Evolutionary conservation across 92 coral and sea anemone genomes (phyloP).

Genomic region (Hydrozoanthus gracilis): DNA sequence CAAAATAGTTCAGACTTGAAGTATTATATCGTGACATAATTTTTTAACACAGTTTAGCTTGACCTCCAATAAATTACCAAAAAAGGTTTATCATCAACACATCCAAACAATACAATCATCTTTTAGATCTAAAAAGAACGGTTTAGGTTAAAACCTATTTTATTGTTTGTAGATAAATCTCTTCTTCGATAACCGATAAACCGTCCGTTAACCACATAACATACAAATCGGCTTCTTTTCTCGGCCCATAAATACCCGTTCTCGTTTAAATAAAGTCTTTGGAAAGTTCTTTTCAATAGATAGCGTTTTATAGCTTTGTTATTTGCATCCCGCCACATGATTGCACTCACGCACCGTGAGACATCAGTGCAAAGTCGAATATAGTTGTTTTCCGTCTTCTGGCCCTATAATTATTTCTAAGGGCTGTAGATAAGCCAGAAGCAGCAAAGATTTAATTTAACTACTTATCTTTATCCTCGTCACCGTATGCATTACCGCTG

Average conservation of each 20-base stretch:
- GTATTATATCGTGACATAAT: neutral
- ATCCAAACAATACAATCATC: neutral
- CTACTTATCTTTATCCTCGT: too few species aligned
- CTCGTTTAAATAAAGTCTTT: neutral
- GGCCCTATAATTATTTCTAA: too few species aligned
- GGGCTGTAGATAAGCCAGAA: too few species aligned
- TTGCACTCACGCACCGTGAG: neutral
- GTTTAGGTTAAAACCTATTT: neutral
- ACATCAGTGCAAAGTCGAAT: neutral
- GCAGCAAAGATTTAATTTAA: too few species aligned
- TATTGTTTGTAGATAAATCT: neutral
- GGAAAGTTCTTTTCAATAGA: neutral
- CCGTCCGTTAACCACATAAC: neutral
- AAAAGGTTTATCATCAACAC: conserved; percentile 18
- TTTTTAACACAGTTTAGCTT: neutral
- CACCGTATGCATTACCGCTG: too few species aligned
- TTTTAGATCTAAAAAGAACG: neutral
- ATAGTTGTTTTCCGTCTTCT: neutral
- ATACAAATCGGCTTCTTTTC: conserved; percentile 17
- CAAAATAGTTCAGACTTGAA: too few species aligned
- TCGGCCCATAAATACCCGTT: neutral
- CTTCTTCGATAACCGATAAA: neutral
- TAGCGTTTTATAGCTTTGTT: neutral
- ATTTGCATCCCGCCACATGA: neutral
- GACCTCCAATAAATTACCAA: neutral